Conservation (phyloP, 1,140 invertebrate species). For the Plodia interpunctella region DNA sequence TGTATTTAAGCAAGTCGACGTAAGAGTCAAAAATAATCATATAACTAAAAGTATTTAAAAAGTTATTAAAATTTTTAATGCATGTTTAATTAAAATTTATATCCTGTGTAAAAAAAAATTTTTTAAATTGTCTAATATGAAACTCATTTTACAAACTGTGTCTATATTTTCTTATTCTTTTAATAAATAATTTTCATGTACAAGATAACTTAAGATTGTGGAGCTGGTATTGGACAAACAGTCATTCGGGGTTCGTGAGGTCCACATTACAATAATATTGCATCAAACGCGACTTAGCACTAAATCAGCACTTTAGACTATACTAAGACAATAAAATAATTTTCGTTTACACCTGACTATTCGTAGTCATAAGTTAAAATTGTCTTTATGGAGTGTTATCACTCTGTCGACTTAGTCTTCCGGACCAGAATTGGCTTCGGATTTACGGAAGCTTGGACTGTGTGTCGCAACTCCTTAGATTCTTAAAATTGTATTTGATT, state of each 20-base stretch:
- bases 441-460: constrained; percentile 27
- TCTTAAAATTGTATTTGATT: constrained; percentile 8
- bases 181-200: constrained; percentile 9
- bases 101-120: constrained; percentile 11
- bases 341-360: constrained; percentile 51
- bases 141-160: constrained; percentile 13
- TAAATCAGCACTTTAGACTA: constrained; percentile 68
- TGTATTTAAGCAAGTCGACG: constrained; percentile 50
- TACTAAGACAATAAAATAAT: constrained; percentile 68
- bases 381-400: constrained; percentile 25
- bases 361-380: constrained; percentile 19
- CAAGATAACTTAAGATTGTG: not conserved
- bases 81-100: constrained; percentile 25
- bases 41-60: constrained; percentile 33
- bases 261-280: constrained; percentile 17
- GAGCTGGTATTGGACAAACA: constrained; percentile 12
- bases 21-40: constrained; percentile 48
- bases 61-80: constrained; percentile 43
- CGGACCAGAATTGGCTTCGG: constrained; percentile 31
- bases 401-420: constrained; percentile 35
- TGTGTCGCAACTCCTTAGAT: constrained; percentile 19
- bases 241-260: constrained; percentile 10
- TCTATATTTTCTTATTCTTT: constrained; percentile 25
- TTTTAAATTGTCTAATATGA: constrained; percentile 14
- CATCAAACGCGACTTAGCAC: constrained; percentile 45